Evolutionary conservation across 2,888 invertebrate genomes (phyloP).

Genomic region (Nomada lathburiana): DNA sequence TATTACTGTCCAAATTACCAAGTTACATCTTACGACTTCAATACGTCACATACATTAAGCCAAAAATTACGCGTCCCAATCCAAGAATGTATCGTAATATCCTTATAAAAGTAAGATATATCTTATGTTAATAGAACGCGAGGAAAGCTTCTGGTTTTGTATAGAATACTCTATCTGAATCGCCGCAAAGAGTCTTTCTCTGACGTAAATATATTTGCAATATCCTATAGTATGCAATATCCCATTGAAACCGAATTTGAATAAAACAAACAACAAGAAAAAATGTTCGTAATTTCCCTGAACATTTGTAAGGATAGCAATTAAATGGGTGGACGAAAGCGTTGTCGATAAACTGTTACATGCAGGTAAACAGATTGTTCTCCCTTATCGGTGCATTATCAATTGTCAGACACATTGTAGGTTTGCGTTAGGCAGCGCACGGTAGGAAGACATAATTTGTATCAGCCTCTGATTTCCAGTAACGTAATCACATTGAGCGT

Average conservation of each 20-base stretch:
- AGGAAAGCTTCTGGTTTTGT: not conserved
- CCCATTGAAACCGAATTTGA: not conserved
- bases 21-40: too few species aligned
- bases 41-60: too few species aligned
- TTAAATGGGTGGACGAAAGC: not conserved
- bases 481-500: slow-evolving; percentile 70
- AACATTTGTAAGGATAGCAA: not conserved
- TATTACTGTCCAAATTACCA: too few species aligned
- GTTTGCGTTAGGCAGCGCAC: slow-evolving; percentile 10
- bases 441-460: slow-evolving; percentile 64
- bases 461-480: slow-evolving; percentile 64
- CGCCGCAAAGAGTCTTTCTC: not conserved
- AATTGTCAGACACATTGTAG: slow-evolving; percentile 23
- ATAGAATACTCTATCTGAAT: not conserved
- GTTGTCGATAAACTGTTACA: not conserved
- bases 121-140: not conserved
- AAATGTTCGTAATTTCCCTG: not conserved
- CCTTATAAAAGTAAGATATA: not conserved
- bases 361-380: slow-evolving; percentile 20
- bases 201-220: not conserved
- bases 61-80: too few species aligned
- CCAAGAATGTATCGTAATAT: not conserved
- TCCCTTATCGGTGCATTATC: slow-evolving; percentile 36
- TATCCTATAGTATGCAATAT: not conserved
- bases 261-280: not conserved